phyloP scores from a whole-genome alignment of 2,888 invertebrate genomes.

The Lypha dubia region DNA sequence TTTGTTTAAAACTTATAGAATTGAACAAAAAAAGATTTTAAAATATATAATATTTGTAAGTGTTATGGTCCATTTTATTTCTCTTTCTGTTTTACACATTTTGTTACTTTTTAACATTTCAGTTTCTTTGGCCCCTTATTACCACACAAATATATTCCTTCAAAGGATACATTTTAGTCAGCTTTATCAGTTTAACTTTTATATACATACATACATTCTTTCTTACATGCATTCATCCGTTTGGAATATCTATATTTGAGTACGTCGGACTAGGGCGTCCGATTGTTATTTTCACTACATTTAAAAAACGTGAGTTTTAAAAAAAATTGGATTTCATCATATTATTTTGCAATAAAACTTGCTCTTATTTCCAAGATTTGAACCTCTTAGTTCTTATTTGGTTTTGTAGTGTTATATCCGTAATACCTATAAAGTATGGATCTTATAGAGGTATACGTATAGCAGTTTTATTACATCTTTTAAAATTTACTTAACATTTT shows the following conservation, averaged over 20 bases:
- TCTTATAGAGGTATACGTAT: no score
- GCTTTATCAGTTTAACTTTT: conserved; percentile 60
- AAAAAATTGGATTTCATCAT: no score
- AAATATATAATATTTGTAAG: conserved; percentile 27
- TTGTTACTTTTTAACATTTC: conserved; percentile 25
- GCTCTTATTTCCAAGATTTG: no score
- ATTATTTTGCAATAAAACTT: no score
- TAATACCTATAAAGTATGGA: no score
- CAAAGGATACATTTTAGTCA: conserved; percentile 63
- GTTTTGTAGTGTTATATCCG: no score
- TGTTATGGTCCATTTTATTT: conserved; percentile 32
- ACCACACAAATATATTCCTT: conserved; percentile 53
- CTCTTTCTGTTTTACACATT: background rate
- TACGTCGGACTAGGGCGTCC: background rate
- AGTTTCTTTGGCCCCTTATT: conserved; percentile 44
- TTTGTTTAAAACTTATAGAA: conserved; percentile 13
- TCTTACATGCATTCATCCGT: conserved; percentile 22
- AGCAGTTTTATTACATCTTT: no score
- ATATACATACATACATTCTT: background rate
- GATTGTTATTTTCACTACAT: background rate
- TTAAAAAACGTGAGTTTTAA: background rate
- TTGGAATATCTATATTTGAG: conserved; percentile 31
- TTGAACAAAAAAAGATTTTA: conserved; percentile 35
- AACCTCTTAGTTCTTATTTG: no score
- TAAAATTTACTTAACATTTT: no score